Evolutionary conservation across 2,888 invertebrate genomes (phyloP).

Genomic region (Caenorhabditis drosophilae): DNA sequence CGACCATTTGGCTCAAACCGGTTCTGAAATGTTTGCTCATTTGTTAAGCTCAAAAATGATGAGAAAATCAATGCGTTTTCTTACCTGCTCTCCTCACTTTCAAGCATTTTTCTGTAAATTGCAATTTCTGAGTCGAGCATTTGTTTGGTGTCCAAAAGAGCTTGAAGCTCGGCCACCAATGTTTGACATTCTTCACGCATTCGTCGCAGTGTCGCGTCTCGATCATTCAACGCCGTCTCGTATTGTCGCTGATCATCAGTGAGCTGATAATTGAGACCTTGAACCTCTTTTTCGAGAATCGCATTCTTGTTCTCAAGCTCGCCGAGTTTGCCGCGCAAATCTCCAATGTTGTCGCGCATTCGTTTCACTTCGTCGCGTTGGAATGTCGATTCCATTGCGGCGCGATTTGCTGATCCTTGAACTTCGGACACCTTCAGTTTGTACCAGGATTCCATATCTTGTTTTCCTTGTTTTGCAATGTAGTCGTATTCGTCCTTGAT

Average conservation of each 20-base stretch:
- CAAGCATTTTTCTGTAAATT: slow-evolving; percentile 74
- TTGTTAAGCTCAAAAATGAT: neutral
- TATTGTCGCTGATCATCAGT: slow-evolving; percentile 71
- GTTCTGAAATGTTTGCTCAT: too few relatives aligned
- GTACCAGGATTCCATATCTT: slow-evolving; percentile 73
- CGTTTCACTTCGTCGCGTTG: slow-evolving; percentile 70
- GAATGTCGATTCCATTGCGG: slow-evolving; percentile 72
- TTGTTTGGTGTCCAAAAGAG: slow-evolving; percentile 73
- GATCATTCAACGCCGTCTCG: slow-evolving; percentile 69
- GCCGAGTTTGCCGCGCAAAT: slow-evolving; percentile 50
- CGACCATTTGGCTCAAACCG: slow-evolving; percentile 64
- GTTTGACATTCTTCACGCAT: slow-evolving; percentile 70
- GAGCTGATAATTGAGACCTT: slow-evolving; percentile 70
- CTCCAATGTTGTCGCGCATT: slow-evolving; percentile 51
- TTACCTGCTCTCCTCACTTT: slow-evolving; percentile 73
- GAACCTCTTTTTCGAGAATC: slow-evolving; percentile 62
- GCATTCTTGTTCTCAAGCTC: slow-evolving; percentile 59
- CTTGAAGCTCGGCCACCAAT: slow-evolving; percentile 67
- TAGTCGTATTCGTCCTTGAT: slow-evolving; percentile 73
- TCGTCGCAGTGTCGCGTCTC: slow-evolving; percentile 69
- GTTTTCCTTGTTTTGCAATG: slow-evolving; percentile 70
- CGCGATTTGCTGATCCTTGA: slow-evolving; percentile 68
- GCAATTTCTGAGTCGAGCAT: slow-evolving; percentile 74
- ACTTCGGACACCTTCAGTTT: slow-evolving; percentile 71
- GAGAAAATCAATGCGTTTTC: slow-evolving; percentile 4